A percentile compares a stretch with the other conserved stretches of the same genome.
Evolutionary conservation across 2,797 vertebrate species (phyloP).

Genomic region (Crenichthys baileyi): DNA sequence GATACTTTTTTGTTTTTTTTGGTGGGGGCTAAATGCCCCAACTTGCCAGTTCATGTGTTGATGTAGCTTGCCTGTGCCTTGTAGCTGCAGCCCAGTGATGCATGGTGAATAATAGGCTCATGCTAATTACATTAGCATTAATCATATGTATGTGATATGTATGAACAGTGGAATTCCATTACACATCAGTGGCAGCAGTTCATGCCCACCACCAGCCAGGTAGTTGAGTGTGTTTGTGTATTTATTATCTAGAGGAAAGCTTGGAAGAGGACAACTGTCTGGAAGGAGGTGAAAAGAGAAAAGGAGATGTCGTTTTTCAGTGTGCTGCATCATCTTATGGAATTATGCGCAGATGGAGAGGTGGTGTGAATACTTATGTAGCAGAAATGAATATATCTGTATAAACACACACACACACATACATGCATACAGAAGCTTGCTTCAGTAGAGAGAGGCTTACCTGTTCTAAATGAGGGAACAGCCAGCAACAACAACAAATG

Average conservation of each 20-base stretch:
- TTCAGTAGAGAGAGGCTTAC: slow-evolving; percentile 46
- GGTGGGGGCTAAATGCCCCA: slow-evolving; percentile 8
- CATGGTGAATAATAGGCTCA: slow-evolving; percentile 70
- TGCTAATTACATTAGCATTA: slow-evolving; percentile 72
- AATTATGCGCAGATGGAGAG: slow-evolving; percentile 71
- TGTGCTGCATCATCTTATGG: slow-evolving; percentile 70
- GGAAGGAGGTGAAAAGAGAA: slow-evolving; percentile 56
- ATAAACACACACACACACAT: slow-evolving; percentile 40
- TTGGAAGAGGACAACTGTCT: slow-evolving; percentile 37
- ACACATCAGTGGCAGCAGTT: slow-evolving; percentile 34
- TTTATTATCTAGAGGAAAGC: slow-evolving; percentile 35
- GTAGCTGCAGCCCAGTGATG: slow-evolving; percentile 59
- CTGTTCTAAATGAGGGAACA: slow-evolving; percentile 69
- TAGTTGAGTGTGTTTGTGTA: slow-evolving; percentile 21
- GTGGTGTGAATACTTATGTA: slow-evolving; percentile 68
- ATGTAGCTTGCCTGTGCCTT: slow-evolving; percentile 42
- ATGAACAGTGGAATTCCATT: slow-evolving; percentile 60
- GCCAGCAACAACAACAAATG: slow-evolving; percentile 54
- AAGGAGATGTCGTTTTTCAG: slow-evolving; percentile 62
- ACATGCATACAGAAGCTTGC: slow-evolving; percentile 32
- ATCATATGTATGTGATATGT: slow-evolving; percentile 77
- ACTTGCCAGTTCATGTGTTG: slow-evolving; percentile 14
- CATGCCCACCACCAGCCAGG: slow-evolving; percentile 37
- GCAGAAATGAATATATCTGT: slow-evolving; percentile 60
- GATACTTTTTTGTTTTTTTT: neutral